A percentile compares a stretch with the other conserved stretches of the same genome.
phyloP scores from a whole-genome alignment of 2,888 invertebrate species.

The Tenthredo distinguenda region DNA sequence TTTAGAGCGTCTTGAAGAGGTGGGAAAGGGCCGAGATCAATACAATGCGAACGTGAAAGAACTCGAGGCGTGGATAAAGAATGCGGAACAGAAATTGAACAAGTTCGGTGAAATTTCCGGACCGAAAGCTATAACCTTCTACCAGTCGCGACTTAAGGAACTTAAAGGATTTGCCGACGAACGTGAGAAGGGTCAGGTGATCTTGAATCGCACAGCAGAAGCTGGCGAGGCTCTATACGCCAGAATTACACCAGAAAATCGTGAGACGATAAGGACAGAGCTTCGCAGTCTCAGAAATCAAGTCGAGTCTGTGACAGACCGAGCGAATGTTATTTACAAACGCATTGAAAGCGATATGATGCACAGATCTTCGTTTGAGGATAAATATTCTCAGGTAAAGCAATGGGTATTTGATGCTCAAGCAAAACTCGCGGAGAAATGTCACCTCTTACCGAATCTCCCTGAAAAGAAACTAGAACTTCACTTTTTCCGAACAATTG shows the following conservation, averaged over 20 bases:
- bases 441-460: slow-evolving; percentile 88
- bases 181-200: slow-evolving; percentile 88
- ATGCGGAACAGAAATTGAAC: slow-evolving; percentile 87
- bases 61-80: slow-evolving; percentile 89
- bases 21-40: slow-evolving; percentile 85
- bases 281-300: slow-evolving; percentile 89
- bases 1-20: slow-evolving; percentile 85
- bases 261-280: slow-evolving; percentile 91
- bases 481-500: slow-evolving; percentile 88
- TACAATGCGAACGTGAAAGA: slow-evolving; percentile 85
- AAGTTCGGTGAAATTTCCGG: slow-evolving; percentile 87
- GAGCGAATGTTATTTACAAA: slow-evolving; percentile 91
- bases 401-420: slow-evolving; percentile 92
- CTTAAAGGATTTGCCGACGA: slow-evolving; percentile 86
- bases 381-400: slow-evolving; percentile 92
- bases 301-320: slow-evolving; percentile 91
- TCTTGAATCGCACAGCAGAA: slow-evolving; percentile 90
- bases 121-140: slow-evolving; percentile 84
- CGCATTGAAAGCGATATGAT: slow-evolving; percentile 93
- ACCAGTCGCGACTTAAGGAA: slow-evolving; percentile 87
- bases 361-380: slow-evolving; percentile 95
- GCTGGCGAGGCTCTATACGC: slow-evolving; percentile 94
- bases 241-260: slow-evolving; percentile 91
- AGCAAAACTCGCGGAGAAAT: slow-evolving; percentile 85
- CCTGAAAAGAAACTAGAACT: slow-evolving; percentile 94